phyloP scores from a whole-genome alignment of 2,113 vertebrate genomes.

The Smithornis capensis region DNA sequence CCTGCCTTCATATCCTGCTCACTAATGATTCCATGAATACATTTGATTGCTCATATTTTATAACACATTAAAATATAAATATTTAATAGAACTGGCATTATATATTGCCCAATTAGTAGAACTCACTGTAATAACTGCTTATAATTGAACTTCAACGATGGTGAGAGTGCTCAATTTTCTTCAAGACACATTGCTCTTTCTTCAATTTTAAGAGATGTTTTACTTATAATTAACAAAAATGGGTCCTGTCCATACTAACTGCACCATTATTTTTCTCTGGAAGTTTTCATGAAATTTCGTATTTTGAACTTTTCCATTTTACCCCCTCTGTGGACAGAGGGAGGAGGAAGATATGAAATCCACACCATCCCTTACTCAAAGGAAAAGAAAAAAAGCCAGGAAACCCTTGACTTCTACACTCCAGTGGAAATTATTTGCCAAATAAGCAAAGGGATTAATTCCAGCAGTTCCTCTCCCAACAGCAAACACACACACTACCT shows the following conservation, averaged over 20 bases:
- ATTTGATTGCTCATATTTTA: not conserved
- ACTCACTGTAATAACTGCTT: not conserved
- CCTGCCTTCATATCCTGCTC: not conserved
- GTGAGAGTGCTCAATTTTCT: not conserved
- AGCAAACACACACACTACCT: not conserved
- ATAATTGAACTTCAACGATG: not conserved
- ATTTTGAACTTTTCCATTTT: not conserved
- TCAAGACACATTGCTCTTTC: not conserved
- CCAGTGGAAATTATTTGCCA: not conserved
- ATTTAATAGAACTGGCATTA: not conserved
- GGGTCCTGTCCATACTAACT: not conserved
- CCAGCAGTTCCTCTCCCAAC: conserved; percentile 29
- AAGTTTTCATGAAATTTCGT: not conserved
- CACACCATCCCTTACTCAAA: not conserved
- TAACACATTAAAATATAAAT: not conserved
- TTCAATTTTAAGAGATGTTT: not conserved
- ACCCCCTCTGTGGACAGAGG: not conserved
- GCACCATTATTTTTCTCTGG: not conserved
- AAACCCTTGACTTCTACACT: not conserved
- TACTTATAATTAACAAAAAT: not conserved
- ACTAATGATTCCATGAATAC: not conserved
- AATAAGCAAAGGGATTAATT: conserved; percentile 17
- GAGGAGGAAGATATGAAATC: not conserved
- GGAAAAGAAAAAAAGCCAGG: not conserved
- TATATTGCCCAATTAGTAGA: not conserved